A percentile compares a stretch with the other conserved stretches of the same genome.
Evolutionary conservation across 2,113 vertebrate genomes (phyloP).

Genomic region (Aphelocoma coerulescens): DNA sequence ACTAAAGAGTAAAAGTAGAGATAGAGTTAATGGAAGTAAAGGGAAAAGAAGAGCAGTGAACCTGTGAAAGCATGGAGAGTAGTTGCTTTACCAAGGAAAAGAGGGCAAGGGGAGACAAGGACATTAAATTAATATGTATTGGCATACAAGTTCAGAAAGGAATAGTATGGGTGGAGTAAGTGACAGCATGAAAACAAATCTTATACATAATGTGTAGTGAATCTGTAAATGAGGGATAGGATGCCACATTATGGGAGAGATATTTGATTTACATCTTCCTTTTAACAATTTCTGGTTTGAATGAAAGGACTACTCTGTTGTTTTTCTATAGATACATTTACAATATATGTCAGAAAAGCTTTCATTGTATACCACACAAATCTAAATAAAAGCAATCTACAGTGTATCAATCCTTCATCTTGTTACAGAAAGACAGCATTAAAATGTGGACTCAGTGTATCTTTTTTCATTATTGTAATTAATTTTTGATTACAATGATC

Average conservation of each 20-base stretch:
- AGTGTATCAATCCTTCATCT: background rate
- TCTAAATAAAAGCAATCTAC: background rate
- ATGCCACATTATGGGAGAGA: background rate
- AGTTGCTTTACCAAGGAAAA: background rate
- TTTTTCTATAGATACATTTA: background rate
- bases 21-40: background rate
- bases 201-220: background rate
- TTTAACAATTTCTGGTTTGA: background rate
- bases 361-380: background rate
- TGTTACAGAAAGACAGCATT: background rate
- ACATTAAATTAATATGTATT: background rate
- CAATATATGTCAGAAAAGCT: background rate
- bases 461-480: background rate
- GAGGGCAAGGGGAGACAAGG: background rate
- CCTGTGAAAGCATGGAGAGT: background rate
- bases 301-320: background rate
- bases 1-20: background rate
- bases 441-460: background rate
- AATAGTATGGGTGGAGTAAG: background rate
- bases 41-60: background rate
- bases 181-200: background rate
- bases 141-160: background rate
- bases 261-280: background rate
- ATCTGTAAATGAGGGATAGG: background rate
- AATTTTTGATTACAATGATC: background rate